phyloP scores from a whole-genome alignment of 2,797 vertebrate species.

The Ficedula albicollis region DNA sequence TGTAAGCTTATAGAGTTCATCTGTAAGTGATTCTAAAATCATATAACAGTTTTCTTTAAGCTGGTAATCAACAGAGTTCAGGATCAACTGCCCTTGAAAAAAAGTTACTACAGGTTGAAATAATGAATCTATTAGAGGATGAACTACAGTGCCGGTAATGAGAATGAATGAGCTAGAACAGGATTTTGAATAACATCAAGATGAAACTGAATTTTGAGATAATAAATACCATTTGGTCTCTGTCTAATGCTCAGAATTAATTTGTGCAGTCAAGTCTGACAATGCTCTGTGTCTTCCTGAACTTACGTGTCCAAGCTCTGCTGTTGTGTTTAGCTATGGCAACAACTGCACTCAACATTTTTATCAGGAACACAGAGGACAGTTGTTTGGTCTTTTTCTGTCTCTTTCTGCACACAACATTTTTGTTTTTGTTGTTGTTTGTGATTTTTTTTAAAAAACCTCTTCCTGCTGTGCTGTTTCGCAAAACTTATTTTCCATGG shows the following conservation, averaged over 20 bases:
- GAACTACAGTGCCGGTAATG: not conserved
- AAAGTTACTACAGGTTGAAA: not conserved
- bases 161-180: not conserved
- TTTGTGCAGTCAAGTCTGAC: not conserved
- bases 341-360: not conserved
- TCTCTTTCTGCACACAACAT: not conserved
- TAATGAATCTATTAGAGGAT: not conserved
- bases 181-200: not conserved
- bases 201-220: not conserved
- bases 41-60: not conserved
- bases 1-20: not conserved
- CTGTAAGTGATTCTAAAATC: not conserved
- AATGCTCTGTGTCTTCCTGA: not conserved
- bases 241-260: not conserved
- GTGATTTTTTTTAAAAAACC: not conserved
- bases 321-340: not conserved
- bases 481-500: not conserved
- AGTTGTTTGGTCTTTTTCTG: not conserved
- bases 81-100: not conserved
- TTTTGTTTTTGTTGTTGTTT: not conserved
- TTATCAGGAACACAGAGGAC: not conserved
- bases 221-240: not conserved
- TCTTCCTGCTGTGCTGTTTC: not conserved
- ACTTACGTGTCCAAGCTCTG: not conserved
- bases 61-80: not conserved